Evolutionary conservation across 2,888 invertebrate genomes (phyloP).

Genomic region (Pharmacophagus antenor): DNA sequence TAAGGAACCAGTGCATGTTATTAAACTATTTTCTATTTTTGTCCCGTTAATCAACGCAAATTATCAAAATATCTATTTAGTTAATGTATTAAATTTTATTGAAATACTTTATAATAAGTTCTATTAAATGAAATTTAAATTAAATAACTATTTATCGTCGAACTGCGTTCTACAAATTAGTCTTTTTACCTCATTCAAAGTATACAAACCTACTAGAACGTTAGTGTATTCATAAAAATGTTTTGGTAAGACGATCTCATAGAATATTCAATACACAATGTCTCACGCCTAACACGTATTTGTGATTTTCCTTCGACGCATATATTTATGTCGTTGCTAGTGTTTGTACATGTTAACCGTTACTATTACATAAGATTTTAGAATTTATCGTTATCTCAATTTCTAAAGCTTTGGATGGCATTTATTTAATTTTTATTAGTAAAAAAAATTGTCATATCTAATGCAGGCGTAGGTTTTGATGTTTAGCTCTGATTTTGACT

Average conservation of each 20-base stretch:
- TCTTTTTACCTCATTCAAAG: conserved; percentile 16
- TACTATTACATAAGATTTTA: too few relatives aligned
- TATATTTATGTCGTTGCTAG: conserved; percentile 22
- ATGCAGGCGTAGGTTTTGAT: too few relatives aligned
- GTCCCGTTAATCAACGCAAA: too few relatives aligned
- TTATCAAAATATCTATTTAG: background rate
- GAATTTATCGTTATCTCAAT: too few relatives aligned
- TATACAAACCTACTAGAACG: conserved; percentile 8
- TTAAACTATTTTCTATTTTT: too few relatives aligned
- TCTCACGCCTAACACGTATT: conserved; percentile 27
- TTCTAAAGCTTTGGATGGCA: too few relatives aligned
- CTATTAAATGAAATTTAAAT: conserved; percentile 7
- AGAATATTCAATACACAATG: conserved; percentile 24
- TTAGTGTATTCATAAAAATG: conserved; percentile 5
- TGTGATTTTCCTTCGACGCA: conserved; percentile 27
- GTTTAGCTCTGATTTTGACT: too few relatives aligned
- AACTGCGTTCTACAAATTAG: background rate
- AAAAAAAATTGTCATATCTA: too few relatives aligned
- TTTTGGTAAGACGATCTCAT: conserved; percentile 16
- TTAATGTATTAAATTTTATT: too few relatives aligned
- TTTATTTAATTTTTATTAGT: too few relatives aligned
- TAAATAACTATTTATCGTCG: conserved; percentile 10
- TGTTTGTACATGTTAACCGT: conserved; percentile 24
- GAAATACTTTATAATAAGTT: background rate
- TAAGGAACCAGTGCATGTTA: too few relatives aligned